Conservation (phyloP, 2,888 invertebrate genomes). For the Polyommatus iphigenia region DNA sequence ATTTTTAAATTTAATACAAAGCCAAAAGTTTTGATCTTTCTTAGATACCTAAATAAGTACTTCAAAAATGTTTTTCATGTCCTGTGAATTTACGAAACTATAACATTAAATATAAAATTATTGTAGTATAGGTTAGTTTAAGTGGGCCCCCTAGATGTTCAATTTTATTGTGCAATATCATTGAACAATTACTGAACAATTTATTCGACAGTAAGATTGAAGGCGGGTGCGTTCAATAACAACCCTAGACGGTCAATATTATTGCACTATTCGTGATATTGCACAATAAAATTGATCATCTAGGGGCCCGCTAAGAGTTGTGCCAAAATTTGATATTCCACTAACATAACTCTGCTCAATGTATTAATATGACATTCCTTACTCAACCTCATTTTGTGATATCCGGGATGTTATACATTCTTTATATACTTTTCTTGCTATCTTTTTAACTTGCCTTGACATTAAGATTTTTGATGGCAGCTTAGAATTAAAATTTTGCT, state of each 20-base stretch:
- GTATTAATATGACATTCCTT: constrained; percentile 37
- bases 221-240: no score
- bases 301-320: background rate
- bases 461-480: constrained; percentile 1
- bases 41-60: background rate
- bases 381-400: constrained; percentile 42
- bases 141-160: no score
- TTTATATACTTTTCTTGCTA: constrained; percentile 30
- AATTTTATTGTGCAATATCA: no score
- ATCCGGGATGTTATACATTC: constrained; percentile 42
- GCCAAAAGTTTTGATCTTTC: background rate
- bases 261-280: no score
- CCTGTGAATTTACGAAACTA: background rate
- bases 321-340: constrained; percentile 11
- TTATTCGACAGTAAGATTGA: no score
- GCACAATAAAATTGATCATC: no score
- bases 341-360: constrained; percentile 20
- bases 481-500: background rate
- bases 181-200: no score
- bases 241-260: no score
- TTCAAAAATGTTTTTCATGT: background rate
- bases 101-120: background rate
- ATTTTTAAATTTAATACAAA: background rate
- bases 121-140: background rate
- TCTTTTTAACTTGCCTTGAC: background rate